Conservation (phyloP, 1,140 invertebrate species). For the Heliconius hermathena region DNA sequence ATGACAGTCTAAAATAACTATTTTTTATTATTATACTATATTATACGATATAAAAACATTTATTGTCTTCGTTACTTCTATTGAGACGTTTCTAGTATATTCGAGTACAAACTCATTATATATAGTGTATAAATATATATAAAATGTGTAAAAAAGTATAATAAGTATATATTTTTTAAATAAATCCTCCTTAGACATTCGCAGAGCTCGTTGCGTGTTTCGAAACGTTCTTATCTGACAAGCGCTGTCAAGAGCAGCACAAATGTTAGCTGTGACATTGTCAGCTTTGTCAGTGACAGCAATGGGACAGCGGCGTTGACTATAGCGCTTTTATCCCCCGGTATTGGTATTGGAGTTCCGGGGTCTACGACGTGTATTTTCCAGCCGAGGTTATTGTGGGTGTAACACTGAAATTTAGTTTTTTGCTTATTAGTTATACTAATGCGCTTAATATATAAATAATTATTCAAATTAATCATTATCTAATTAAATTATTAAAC, state of each 20-base stretch:
- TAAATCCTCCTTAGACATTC: conserved; percentile 24
- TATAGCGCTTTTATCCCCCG: conserved; percentile 48
- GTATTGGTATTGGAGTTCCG: conserved; percentile 72
- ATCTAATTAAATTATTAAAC: too few species aligned
- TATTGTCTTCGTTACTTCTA: conserved; percentile 6
- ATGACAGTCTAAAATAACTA: conserved; percentile 6
- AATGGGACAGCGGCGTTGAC: conserved; percentile 34
- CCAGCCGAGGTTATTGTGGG: conserved; percentile 95
- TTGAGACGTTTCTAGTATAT: conserved; percentile 6
- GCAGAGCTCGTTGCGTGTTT: conserved; percentile 55
- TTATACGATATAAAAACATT: conserved; percentile 18
- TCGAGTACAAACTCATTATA: neutral
- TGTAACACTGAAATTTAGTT: conserved; percentile 90
- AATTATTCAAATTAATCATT: too few species aligned
- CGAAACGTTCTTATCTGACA: conserved; percentile 53
- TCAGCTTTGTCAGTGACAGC: neutral
- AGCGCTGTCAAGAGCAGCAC: conserved; percentile 47
- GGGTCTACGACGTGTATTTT: conserved; percentile 94
- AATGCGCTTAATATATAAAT: too few species aligned
- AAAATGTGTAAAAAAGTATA: conserved; percentile 10
- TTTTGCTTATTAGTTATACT: too few species aligned
- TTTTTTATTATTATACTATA: conserved; percentile 1
- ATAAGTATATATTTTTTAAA: conserved; percentile 13
- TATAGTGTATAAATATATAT: conserved; percentile 18
- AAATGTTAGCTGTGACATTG: conserved; percentile 10